Conservation (phyloP, 2,113 vertebrate species). For the Mormyrus lacerda region DNA sequence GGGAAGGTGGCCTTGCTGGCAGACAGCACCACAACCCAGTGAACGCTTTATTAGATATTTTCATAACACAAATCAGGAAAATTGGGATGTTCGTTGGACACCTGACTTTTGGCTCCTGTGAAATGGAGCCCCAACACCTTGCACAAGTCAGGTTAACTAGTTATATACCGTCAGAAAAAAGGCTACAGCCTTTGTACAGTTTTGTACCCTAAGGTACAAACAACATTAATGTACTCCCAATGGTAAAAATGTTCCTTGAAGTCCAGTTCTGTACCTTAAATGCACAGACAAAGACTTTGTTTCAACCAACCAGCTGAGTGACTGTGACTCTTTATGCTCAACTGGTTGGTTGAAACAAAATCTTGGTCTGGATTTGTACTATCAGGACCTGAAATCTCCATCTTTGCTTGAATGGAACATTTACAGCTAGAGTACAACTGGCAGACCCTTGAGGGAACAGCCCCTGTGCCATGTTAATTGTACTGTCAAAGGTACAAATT, state of each 20-base stretch:
- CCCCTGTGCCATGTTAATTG: not conserved
- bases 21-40: not conserved
- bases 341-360: too few relatives aligned
- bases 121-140: not conserved
- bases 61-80: not conserved
- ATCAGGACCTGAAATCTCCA: not conserved
- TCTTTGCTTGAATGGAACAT: not conserved
- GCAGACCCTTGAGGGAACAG: not conserved
- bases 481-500: not conserved
- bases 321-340: too few relatives aligned
- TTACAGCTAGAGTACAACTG: not conserved
- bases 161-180: not conserved
- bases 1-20: not conserved
- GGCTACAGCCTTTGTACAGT: not conserved
- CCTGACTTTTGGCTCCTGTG: not conserved
- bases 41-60: not conserved
- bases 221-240: not conserved
- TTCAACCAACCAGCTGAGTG: too few relatives aligned
- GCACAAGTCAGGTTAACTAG: not conserved
- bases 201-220: not conserved
- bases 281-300: not conserved
- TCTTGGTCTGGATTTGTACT: too few relatives aligned
- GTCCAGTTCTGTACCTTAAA: not conserved
- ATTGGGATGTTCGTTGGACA: not conserved
- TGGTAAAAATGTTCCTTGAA: not conserved